phyloP scores from a whole-genome alignment of 2,113 vertebrate species.

The Seriola aureovittata region DNA sequence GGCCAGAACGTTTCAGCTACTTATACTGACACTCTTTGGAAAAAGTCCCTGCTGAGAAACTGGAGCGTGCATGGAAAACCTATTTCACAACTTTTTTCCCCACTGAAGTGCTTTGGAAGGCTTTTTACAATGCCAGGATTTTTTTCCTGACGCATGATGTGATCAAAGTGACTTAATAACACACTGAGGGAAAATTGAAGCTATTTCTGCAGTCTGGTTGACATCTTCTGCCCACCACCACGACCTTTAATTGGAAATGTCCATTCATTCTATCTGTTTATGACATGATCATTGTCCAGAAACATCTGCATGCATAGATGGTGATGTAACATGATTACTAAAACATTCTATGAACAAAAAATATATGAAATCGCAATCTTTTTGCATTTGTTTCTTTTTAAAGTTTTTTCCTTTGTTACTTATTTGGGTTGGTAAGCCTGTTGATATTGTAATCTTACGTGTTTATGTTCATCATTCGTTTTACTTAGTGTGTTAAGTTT shows the following conservation, averaged over 20 bases:
- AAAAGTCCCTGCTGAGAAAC: conserved; percentile 67
- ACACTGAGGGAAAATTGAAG: conserved; percentile 41
- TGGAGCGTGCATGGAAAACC: conserved; percentile 75
- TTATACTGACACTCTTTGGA: conserved; percentile 49
- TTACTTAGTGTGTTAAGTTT: too few relatives aligned
- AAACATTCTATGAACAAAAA: too few relatives aligned
- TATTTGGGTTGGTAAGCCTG: too few relatives aligned
- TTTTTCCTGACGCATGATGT: conserved; percentile 63
- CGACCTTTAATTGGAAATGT: background rate
- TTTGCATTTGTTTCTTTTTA: too few relatives aligned
- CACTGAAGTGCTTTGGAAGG: conserved; percentile 49
- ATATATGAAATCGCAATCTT: too few relatives aligned
- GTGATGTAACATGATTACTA: background rate
- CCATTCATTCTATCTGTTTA: background rate
- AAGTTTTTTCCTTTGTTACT: too few relatives aligned
- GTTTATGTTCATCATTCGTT: too few relatives aligned
- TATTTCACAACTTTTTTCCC: conserved; percentile 62
- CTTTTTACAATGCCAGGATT: conserved; percentile 63
- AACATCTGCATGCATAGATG: background rate
- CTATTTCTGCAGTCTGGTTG: conserved; percentile 33
- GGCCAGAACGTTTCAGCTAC: conserved; percentile 40
- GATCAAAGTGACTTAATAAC: conserved; percentile 70
- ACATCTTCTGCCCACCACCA: background rate
- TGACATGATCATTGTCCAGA: background rate
- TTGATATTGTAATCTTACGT: too few relatives aligned